phyloP scores from a whole-genome alignment of 2,113 vertebrate species.

The Phrynosoma platyrhinos region DNA sequence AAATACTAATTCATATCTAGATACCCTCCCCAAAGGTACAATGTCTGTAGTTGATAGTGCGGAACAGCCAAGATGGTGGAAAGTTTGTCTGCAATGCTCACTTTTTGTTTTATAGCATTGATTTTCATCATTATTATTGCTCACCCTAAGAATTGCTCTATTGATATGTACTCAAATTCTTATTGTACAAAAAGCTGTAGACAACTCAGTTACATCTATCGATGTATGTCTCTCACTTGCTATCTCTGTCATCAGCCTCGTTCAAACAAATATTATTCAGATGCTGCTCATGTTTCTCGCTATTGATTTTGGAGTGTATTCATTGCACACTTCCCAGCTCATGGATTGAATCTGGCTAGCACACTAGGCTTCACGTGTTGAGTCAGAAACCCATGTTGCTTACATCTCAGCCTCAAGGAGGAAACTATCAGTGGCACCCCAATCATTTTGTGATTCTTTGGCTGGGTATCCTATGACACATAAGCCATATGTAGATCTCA shows the following conservation, averaged over 20 bases:
- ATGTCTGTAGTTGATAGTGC: conserved; percentile 21
- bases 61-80: conserved; percentile 54
- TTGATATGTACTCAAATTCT: conserved; percentile 79
- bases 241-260: conserved; percentile 71
- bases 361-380: background rate
- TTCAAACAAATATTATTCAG: conserved; percentile 81
- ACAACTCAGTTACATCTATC: conserved; percentile 76
- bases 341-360: conserved; percentile 51
- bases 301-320: conserved; percentile 82
- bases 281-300: conserved; percentile 79
- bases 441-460: background rate
- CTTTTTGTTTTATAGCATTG: conserved; percentile 82
- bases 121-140: conserved; percentile 82
- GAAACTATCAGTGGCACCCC: background rate
- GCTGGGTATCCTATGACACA: too few species aligned
- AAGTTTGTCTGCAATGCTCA: conserved; percentile 75
- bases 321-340: conserved; percentile 72
- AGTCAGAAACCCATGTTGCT: background rate
- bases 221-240: conserved; percentile 70
- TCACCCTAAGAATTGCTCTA: conserved; percentile 75
- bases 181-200: conserved; percentile 71
- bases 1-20: too few species aligned
- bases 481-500: too few species aligned
- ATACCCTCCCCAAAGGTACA: too few species aligned
- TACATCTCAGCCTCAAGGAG: background rate